These are phyloP conservation scores for Halisarca cf. caerulea DNA, from an alignment of 37 sponge, comb jelly and placozoan genomes.

Conservation along the genomic window DNA sequence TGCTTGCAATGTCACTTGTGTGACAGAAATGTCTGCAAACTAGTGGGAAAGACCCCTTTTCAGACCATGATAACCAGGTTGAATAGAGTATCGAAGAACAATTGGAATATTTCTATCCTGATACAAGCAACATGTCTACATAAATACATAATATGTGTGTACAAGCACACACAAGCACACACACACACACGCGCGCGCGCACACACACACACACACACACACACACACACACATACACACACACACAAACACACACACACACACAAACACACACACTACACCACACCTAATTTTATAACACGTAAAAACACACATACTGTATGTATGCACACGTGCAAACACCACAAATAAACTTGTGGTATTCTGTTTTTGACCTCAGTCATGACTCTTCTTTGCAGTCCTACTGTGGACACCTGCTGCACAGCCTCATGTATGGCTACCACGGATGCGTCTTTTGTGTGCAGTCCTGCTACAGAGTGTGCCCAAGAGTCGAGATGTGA, in stretches of 20 bases:
- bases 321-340: slow-evolving; percentile 23
- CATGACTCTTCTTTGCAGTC: neutral
- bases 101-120: too few relatives aligned
- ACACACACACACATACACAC: slow-evolving; percentile 37
- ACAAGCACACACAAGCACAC: slow-evolving; percentile 18
- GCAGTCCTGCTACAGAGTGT: slow-evolving; percentile 7
- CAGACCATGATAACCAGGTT: too few relatives aligned
- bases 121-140: neutral
- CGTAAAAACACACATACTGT: slow-evolving; percentile 30
- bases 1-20: too few relatives aligned
- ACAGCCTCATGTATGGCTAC: neutral
- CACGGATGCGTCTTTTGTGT: neutral
- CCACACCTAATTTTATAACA: too few relatives aligned
- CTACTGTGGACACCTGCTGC: neutral
- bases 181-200: slow-evolving; percentile 21
- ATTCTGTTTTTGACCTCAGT: too few relatives aligned
- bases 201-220: slow-evolving; percentile 43
- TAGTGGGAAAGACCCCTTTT: too few relatives aligned
- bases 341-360: too few relatives aligned
- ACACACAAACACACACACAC: slow-evolving; percentile 37
- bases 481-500: neutral
- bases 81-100: too few relatives aligned
- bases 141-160: neutral
- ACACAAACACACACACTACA: slow-evolving; percentile 37
- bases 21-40: too few relatives aligned